Evolutionary conservation across 53 echinoderm and acorn worm genomes (phyloP).

Genomic region (Astropecten irregularis): DNA sequence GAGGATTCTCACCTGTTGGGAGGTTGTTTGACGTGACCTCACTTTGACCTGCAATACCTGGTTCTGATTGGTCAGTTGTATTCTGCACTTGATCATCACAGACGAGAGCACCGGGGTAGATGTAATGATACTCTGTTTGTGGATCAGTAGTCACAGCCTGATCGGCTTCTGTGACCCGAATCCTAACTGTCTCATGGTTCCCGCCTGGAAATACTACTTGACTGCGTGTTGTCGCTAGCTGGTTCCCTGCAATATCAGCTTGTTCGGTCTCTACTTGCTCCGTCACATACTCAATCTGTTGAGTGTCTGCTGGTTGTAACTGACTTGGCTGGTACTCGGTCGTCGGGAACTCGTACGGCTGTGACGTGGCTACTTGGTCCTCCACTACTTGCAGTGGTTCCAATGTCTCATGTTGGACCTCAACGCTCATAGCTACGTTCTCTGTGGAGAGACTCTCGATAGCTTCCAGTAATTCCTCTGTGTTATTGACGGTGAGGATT

Average conservation of each 20-base stretch:
- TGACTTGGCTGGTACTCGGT: conserved; percentile 25
- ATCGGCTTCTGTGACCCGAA: conserved; percentile 4
- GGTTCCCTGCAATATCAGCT: background rate
- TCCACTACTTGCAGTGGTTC: conserved; percentile 1
- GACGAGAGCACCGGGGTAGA: conserved; percentile 26
- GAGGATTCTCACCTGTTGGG: background rate
- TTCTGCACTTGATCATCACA: conserved; percentile 2
- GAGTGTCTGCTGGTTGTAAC: background rate
- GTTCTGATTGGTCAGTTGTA: background rate
- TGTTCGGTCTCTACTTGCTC: conserved; percentile 25
- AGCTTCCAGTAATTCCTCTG: conserved; percentile 39
- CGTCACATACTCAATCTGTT: conserved; percentile 45
- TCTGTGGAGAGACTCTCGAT: conserved; percentile 44
- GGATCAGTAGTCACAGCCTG: background rate
- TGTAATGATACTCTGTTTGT: conserved; percentile 7
- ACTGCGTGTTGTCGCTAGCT: background rate
- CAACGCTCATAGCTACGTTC: conserved; percentile 50
- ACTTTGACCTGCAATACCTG: background rate
- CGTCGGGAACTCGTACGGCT: conserved; percentile 32
- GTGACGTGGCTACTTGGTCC: conserved; percentile 6
- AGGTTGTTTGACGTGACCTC: background rate
- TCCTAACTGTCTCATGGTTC: conserved; percentile 1
- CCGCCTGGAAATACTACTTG: conserved; percentile 43
- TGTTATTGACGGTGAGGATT: conserved; percentile 48
- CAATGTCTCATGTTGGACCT: conserved; percentile 42